A percentile compares a stretch with the other conserved stretches of the same genome.
These are phyloP conservation scores for Pristiophorus japonicus DNA, from an alignment of 2,113 vertebrate genomes.

Conservation along the genomic window DNA sequence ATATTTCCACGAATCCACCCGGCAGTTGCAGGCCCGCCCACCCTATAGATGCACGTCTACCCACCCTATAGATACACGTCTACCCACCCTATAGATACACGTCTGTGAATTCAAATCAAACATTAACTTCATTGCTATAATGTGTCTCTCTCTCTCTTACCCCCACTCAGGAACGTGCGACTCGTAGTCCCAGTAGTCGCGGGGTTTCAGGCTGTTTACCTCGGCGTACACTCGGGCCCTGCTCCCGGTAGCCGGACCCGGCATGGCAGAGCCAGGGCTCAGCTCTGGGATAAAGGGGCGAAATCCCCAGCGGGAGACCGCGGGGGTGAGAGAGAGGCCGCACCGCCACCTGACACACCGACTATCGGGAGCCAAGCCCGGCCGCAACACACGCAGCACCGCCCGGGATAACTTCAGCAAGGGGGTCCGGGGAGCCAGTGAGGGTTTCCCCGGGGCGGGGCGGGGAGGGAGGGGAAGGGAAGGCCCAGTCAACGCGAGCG, in stretches of 20 bases:
- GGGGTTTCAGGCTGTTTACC: constrained; percentile 90
- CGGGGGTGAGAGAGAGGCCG: constrained; percentile 3
- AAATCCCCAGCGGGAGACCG: constrained; percentile 47
- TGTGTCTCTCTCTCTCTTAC: constrained; percentile 55
- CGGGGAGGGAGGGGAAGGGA: constrained; percentile 40
- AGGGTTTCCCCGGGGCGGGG: neutral
- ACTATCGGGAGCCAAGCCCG: constrained; percentile 27
- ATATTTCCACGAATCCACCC: no score
- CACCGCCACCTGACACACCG: neutral
- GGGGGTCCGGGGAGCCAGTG: constrained; percentile 24
- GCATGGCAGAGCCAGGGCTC: constrained; percentile 67
- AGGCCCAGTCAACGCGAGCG: constrained; percentile 29
- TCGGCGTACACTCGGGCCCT: constrained; percentile 93
- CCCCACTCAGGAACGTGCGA: constrained; percentile 90
- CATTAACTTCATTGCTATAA: neutral
- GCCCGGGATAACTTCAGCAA: neutral
- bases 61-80: no score
- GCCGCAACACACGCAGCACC: constrained; percentile 14
- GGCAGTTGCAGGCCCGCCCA: no score
- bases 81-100: neutral
- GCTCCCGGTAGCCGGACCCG: constrained; percentile 86
- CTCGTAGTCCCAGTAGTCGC: constrained; percentile 96
- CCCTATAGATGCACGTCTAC: no score
- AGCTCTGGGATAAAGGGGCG: constrained; percentile 30
- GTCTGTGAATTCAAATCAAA: neutral